phyloP scores from a whole-genome alignment of 35 echinoderm and acorn worm genomes.

The Apostichopus californicus region DNA sequence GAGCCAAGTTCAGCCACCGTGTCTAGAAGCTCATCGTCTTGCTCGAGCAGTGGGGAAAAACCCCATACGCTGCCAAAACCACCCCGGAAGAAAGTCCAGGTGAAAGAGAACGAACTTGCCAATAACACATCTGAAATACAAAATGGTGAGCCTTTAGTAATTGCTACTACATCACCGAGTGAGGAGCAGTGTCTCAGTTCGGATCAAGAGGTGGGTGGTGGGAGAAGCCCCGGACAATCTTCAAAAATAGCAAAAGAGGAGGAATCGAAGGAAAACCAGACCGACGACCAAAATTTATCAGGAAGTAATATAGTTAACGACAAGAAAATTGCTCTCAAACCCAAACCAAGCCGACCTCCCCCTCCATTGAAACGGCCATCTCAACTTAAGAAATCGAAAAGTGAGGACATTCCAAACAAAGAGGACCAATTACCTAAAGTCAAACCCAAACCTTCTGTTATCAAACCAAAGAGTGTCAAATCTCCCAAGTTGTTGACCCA shows the following conservation, averaged over 20 bases:
- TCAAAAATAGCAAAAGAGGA: not conserved
- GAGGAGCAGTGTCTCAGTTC: not conserved
- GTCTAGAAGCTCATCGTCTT: not conserved
- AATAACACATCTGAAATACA: not conserved
- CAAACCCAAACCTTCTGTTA: not conserved
- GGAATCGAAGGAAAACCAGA: not conserved
- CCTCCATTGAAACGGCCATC: slow-evolving; percentile 17
- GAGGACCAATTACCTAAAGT: not conserved
- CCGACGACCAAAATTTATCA: not conserved
- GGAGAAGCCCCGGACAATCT: not conserved
- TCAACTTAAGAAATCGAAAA: not conserved
- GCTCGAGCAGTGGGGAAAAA: not conserved
- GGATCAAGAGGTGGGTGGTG: not conserved
- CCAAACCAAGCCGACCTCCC: slow-evolving; percentile 2
- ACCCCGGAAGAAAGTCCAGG: not conserved
- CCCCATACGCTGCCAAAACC: slow-evolving; percentile 8
- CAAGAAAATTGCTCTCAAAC: not conserved
- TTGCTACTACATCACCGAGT: not conserved
- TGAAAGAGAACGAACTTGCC: not conserved
- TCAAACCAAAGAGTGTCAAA: not conserved
- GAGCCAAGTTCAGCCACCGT: not conserved
- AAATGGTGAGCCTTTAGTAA: not conserved
- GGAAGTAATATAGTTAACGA: not conserved
- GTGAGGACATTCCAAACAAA: not conserved
- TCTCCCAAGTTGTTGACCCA: not conserved